Conservation (phyloP, 2,888 invertebrate species). For the Cosmopolites sordidus region DNA sequence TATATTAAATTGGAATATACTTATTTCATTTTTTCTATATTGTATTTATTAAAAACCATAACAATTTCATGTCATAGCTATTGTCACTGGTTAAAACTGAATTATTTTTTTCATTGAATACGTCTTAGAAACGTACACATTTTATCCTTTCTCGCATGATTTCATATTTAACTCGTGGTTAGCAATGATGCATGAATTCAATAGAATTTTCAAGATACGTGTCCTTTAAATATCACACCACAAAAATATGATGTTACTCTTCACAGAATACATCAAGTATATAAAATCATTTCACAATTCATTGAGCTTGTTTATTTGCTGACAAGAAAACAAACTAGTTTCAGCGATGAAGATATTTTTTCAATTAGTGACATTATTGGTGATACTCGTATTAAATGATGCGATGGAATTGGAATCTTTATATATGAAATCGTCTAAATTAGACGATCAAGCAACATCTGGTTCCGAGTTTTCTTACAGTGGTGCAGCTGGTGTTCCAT, state of each 20-base stretch:
- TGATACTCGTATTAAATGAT: background rate
- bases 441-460: conserved; percentile 22
- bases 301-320: background rate
- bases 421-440: conserved; percentile 16
- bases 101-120: background rate
- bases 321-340: too few relatives aligned
- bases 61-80: too few relatives aligned
- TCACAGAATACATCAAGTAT: background rate
- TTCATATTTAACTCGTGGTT: conserved; percentile 1
- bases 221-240: background rate
- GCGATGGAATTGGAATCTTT: conserved; percentile 17
- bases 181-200: background rate
- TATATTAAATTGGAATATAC: too few relatives aligned
- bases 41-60: too few relatives aligned
- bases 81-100: background rate
- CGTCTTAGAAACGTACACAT: background rate
- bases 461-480: conserved; percentile 23
- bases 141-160: background rate
- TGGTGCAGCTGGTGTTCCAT: conserved; percentile 6
- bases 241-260: conserved; percentile 3
- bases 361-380: background rate
- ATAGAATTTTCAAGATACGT: background rate
- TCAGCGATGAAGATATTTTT: too few relatives aligned
- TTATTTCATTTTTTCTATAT: too few relatives aligned
- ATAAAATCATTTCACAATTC: background rate